Base-by-base conservation (phyloP, 1,140 invertebrate genomes). In the Lamellibrachia luymesi region DNA sequence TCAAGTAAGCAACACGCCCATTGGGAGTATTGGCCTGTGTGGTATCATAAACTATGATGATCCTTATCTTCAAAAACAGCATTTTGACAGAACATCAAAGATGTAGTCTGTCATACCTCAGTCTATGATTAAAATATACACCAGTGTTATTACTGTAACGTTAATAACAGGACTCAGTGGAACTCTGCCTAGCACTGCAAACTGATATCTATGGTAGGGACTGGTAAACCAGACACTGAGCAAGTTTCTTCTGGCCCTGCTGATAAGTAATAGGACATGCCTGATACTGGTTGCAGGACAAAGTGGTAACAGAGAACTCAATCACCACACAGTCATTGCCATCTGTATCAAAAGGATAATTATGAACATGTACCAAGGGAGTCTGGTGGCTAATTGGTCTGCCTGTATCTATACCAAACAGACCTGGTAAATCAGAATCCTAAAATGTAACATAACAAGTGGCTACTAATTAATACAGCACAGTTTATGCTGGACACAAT, bases 341-440 rank as follows among this genome's bases (percentile, higher is more conserved):
- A 80, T 80, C 64, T 80, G 64, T 80, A 80, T 80, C 64, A 80
- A 80, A 80, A 22, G 64, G 64, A 80, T 80, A 80, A 80, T 80
- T 80, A 80, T 2, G 0, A 10, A 56, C 52, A 80, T 80, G 7
- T 22, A 80, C 64, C 64, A 80, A 22, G 64, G 64, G 64, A 80
- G 13, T 80, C 13, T 10, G 64, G 64, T 17, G 13, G 64, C 13
- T 80, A 80, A 80, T 80, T 80, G 64, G 64, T 22, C 7, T 4
- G 64, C 64, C 17, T 0, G 64, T 80, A 80, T 80, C 64, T 80
- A 80, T 80, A 80, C 13, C 64, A 80, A 80, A 80, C 64, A 80
- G 64, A 80, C 64, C 64, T 80, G 64, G 64, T 80, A 6, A 22
- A 80, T 80, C 64, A 8, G 64, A 80, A 80, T 4, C 38, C 8